Conservation (phyloP, 2,113 vertebrate genomes). For the Sceloporus undulatus region DNA sequence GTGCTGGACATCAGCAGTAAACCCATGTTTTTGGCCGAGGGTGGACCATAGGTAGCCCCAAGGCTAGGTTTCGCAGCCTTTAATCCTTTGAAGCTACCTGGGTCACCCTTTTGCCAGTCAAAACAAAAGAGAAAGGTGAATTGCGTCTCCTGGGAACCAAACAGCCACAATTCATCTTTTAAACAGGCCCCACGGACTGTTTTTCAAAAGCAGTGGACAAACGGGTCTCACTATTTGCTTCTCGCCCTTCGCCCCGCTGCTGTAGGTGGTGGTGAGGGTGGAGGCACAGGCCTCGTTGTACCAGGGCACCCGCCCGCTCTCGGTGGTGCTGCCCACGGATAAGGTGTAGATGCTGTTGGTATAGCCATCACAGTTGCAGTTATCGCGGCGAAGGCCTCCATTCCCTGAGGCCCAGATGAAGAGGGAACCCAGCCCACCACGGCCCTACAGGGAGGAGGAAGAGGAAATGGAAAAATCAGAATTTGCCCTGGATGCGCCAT, state of each 20-base stretch:
- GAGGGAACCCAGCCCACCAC: conserved; percentile 80
- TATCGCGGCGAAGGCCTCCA: conserved; percentile 75
- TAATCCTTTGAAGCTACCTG: too few relatives aligned
- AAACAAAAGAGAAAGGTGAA: too few relatives aligned
- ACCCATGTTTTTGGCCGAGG: too few relatives aligned
- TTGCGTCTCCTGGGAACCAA: too few relatives aligned
- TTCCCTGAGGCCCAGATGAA: conserved; percentile 86
- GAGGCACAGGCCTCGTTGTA: conserved; percentile 82
- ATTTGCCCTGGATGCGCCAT: too few relatives aligned
- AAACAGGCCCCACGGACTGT: too few relatives aligned
- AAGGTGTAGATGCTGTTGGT: conserved; percentile 83
- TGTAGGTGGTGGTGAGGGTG: conserved; percentile 84
- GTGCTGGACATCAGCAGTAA: too few relatives aligned
- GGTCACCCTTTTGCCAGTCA: too few relatives aligned
- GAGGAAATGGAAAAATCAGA: background rate
- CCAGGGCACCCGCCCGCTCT: conserved; percentile 69
- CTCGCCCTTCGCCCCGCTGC: conserved; percentile 70
- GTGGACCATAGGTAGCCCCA: too few relatives aligned
- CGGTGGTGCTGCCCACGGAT: conserved; percentile 80
- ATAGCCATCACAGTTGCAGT: conserved; percentile 84
- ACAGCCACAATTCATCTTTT: too few relatives aligned
- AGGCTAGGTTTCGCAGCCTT: too few relatives aligned
- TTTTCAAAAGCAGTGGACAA: background rate
- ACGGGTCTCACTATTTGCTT: conserved; percentile 76
- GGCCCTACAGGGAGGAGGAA: conserved; percentile 72